Evolutionary conservation across 2,797 vertebrate species (phyloP), one percentile per base, ranked within the genome.

Genomic region (Macropodus opercularis): DNA sequence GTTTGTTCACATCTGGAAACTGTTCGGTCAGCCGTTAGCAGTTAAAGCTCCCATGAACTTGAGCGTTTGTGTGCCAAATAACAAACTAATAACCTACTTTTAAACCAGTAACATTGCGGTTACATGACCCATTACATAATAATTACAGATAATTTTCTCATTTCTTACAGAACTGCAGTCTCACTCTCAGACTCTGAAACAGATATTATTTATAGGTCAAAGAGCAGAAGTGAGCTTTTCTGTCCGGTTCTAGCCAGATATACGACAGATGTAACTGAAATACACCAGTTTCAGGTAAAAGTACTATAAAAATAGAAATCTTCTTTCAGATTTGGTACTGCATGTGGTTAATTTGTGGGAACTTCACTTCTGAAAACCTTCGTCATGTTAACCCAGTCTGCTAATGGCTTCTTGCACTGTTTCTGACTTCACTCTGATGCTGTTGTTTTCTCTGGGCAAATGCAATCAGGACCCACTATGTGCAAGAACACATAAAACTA

Each of bases 1-100:
- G 51, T 48, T 42, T 17, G 31, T 15, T 10, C 18, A 70, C 85
- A 79, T 84, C 79, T 84, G 75, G 83, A 71, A 72, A 36, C 13
- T 2, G 21, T 75, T 10, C 0, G 60, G 68, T 6, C 39, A 18
- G 26, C 40, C 49, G 36, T 29, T 8, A 35, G 36, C 8, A 51
- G 47, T 4, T 2, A 11, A 47, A 13, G 3, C 32, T 73, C 63
- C 54, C 32, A 62, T 17, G 44, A 63, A 39, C 40, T 24, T 17
- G n/a, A 50, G 35, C n/a, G 49, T 2, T 26, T 53, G 40, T 49
- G 63, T 12, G 31, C 72, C 39, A 65, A 19, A 13, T 35, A n/a
- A n/a, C n/a, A n/a, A n/a, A n/a, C n/a, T n/a, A n/a, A n/a, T n/a
- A n/a, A n/a, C n/a, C n/a, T n/a, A 14, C 29, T 32, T 60, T 27